Percentiles rank a stretch among this genome's conserved stretches.
Evolutionary conservation across 2,888 invertebrate genomes (phyloP).

Genomic region (Sthenelais limicola): DNA sequence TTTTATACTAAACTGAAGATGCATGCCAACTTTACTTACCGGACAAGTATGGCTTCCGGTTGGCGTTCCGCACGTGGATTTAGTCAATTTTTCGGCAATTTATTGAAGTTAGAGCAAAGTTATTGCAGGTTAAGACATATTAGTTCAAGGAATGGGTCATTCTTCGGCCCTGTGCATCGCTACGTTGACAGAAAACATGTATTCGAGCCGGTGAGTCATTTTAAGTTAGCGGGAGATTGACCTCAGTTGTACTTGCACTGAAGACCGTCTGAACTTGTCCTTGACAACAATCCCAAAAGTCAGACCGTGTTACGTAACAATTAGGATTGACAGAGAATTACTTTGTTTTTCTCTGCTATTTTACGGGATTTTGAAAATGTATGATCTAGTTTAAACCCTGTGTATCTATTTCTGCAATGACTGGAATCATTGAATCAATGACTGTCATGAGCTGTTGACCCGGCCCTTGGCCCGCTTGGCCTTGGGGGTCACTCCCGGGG

Average conservation of each 20-base stretch:
- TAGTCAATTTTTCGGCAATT: background rate
- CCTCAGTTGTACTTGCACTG: too few relatives aligned
- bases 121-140: background rate
- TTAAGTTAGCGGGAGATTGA: too few relatives aligned
- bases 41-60: slow-evolving; percentile 32
- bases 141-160: background rate
- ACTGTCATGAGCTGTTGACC: background rate
- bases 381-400: too few relatives aligned
- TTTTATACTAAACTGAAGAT: background rate
- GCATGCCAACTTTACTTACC: background rate
- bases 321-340: too few relatives aligned
- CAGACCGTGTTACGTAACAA: too few relatives aligned
- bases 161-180: background rate
- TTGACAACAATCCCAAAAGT: background rate
- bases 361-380: too few relatives aligned
- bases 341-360: too few relatives aligned
- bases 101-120: background rate
- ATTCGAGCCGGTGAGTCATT: background rate
- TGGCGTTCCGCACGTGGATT: slow-evolving; percentile 27
- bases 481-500: too few relatives aligned
- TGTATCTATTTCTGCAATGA: background rate
- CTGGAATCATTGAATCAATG: background rate
- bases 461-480: background rate
- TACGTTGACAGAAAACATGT: background rate
- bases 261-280: slow-evolving; percentile 21